A percentile compares a stretch with the other conserved stretches of the same genome.
These are phyloP conservation scores for Pterocles gutturalis DNA, from an alignment of 2,113 vertebrate genomes.

Conservation along the genomic window DNA sequence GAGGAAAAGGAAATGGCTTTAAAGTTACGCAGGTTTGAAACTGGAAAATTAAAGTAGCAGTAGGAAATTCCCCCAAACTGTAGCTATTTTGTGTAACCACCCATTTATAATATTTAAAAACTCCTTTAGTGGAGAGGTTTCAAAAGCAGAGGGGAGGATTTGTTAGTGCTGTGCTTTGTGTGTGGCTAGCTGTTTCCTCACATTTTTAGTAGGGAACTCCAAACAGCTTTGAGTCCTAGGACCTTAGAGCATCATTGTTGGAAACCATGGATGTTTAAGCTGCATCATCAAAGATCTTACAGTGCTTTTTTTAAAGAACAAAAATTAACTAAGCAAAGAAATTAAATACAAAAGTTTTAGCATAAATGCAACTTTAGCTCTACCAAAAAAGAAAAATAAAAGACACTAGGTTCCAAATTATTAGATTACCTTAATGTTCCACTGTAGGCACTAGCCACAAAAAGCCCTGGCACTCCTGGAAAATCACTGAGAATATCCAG, in stretches of 20 bases:
- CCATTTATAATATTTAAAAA: background rate
- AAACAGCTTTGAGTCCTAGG: background rate
- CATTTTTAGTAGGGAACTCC: background rate
- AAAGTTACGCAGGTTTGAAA: background rate
- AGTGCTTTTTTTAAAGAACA: background rate
- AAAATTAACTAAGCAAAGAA: background rate
- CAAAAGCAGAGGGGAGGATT: background rate
- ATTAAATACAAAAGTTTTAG: background rate
- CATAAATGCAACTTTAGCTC: background rate
- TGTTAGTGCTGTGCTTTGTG: rapidly evolving
- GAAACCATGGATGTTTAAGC: background rate
- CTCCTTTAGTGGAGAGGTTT: background rate
- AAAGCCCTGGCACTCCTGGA: conserved; percentile 93
- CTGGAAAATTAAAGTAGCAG: background rate
- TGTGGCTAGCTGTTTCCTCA: background rate
- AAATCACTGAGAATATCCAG: conserved; percentile 89
- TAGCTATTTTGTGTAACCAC: background rate
- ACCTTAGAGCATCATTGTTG: background rate
- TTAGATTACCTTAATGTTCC: conserved; percentile 92
- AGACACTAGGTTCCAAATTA: background rate
- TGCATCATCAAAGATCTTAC: background rate
- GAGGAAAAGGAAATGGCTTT: background rate
- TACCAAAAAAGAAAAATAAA: background rate
- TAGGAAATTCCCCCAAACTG: background rate
- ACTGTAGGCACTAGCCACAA: conserved; percentile 95